These are phyloP conservation scores for Bibio marci DNA, from an alignment of 2,888 invertebrate genomes.

Conservation along the genomic window DNA sequence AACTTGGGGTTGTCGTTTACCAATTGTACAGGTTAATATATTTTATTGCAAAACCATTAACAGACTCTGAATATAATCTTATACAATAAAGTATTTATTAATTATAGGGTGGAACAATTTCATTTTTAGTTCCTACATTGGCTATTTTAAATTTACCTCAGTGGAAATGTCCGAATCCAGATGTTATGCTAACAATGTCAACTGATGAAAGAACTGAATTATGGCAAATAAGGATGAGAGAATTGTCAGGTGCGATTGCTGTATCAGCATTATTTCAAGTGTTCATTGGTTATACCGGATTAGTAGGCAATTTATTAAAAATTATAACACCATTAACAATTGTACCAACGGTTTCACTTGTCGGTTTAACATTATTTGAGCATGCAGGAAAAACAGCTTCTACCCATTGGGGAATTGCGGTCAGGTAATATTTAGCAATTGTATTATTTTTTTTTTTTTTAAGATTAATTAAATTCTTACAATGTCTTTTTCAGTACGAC, in stretches of 20 bases:
- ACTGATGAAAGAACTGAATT: conserved; percentile 36
- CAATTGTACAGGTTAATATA: conserved; percentile 40
- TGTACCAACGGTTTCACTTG: conserved; percentile 65
- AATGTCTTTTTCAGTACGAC: conserved; percentile 43
- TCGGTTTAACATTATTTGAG: conserved; percentile 67
- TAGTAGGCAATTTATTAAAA: conserved; percentile 54
- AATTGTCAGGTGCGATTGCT: conserved; percentile 68
- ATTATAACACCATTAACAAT: conserved; percentile 72
- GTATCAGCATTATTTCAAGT: conserved; percentile 62
- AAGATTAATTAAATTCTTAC: neutral
- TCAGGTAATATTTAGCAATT: conserved; percentile 38
- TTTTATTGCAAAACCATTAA: neutral
- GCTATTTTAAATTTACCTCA: conserved; percentile 53
- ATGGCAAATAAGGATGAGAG: conserved; percentile 63
- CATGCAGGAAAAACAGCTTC: conserved; percentile 67
- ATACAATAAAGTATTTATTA: neutral
- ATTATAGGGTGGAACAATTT: conserved; percentile 50
- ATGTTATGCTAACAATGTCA: conserved; percentile 35
- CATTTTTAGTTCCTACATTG: conserved; percentile 60
- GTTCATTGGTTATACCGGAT: conserved; percentile 50
- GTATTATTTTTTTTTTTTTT: conserved; percentile 1
- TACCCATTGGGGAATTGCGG: conserved; percentile 69
- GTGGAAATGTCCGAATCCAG: conserved; percentile 48
- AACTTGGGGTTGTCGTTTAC: conserved; percentile 57
- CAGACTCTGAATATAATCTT: neutral